Percentiles rank a stretch among this genome's conserved stretches.
Conservation (phyloP, 2,113 vertebrate genomes). For the Calypte anna region DNA sequence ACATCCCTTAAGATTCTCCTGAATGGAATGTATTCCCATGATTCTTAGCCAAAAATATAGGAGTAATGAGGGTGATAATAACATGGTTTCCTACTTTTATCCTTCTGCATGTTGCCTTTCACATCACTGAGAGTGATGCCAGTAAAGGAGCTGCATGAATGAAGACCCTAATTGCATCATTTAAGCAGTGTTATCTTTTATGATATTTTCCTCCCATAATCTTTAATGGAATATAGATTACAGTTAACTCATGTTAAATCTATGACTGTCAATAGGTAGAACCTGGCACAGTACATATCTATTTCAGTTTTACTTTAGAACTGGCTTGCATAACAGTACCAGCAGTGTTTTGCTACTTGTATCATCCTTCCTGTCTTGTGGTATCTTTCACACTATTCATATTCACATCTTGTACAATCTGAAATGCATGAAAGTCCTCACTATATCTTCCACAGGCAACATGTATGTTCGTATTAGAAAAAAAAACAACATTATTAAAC, state of each 20-base stretch:
- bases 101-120: not conserved
- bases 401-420: conserved; percentile 8
- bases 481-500: conserved; percentile 13
- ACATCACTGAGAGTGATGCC: not conserved
- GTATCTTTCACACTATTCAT: not conserved
- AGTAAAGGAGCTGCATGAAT: not conserved
- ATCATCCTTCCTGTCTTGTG: not conserved
- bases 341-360: not conserved
- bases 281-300: not conserved
- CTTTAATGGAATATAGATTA: conserved; percentile 28
- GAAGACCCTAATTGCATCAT: not conserved
- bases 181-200: conserved; percentile 17
- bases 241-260: not conserved
- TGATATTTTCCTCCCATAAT: conserved; percentile 11
- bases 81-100: not conserved
- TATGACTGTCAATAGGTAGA: not conserved
- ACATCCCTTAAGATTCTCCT: not conserved
- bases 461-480: not conserved
- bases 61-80: not conserved
- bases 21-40: not conserved
- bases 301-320: not conserved
- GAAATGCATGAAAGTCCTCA: conserved; percentile 16
- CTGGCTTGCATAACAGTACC: not conserved
- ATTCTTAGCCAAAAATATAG: conserved; percentile 7
- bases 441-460: not conserved